Conservation (phyloP, 2,888 invertebrate genomes). For the Coelogynopora nodosa region DNA sequence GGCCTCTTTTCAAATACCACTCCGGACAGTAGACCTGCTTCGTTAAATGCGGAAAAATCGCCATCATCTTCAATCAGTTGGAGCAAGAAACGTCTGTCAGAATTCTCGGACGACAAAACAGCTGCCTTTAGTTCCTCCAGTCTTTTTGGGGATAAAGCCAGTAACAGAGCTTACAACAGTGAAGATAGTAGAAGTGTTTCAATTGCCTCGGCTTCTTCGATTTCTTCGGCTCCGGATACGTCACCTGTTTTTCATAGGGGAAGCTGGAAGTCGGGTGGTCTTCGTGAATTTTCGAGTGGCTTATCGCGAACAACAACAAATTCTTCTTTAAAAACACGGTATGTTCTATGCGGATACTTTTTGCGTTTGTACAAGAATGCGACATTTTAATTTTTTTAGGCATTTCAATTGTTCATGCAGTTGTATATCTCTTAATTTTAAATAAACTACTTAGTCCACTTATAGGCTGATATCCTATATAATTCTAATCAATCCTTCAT, state of each 20-base stretch:
- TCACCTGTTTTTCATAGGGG: background rate
- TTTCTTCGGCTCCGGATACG: background rate
- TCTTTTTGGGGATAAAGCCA: background rate
- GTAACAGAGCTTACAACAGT: background rate
- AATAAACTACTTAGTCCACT: background rate
- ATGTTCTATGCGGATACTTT: too few relatives aligned
- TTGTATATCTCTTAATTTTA: background rate
- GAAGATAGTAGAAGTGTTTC: background rate
- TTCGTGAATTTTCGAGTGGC: background rate
- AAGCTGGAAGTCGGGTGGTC: background rate
- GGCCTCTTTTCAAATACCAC: background rate
- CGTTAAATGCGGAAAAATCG: background rate
- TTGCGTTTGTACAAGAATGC: background rate
- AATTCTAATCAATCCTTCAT: too few relatives aligned
- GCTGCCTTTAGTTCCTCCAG: background rate
- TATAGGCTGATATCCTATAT: too few relatives aligned
- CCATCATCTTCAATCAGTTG: background rate
- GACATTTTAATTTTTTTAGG: background rate
- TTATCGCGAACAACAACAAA: background rate
- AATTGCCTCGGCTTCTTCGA: background rate
- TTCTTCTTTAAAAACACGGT: background rate
- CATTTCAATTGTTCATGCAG: background rate
- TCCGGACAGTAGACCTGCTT: background rate
- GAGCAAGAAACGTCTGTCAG: background rate
- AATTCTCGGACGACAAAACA: background rate